phyloP scores from a whole-genome alignment of 2,888 invertebrate genomes.

The Phymatocera aterrima region DNA sequence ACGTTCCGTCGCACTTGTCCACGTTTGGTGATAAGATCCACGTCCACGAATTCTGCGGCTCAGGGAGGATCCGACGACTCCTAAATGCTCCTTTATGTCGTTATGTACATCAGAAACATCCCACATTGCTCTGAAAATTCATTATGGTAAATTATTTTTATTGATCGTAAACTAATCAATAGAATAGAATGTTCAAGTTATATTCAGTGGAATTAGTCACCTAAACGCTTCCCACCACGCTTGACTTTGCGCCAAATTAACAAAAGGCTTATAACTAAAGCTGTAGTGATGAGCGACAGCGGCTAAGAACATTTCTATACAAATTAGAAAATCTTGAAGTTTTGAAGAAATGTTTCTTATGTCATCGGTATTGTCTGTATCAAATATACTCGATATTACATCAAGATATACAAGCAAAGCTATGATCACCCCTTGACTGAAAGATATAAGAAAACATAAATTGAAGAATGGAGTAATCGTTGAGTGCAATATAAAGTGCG shows the following conservation, averaged over 20 bases:
- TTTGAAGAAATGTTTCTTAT: slow-evolving; percentile 87
- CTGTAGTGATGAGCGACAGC: slow-evolving; percentile 97
- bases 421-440: slow-evolving; percentile 94
- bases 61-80: slow-evolving; percentile 90
- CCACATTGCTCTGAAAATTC: slow-evolving; percentile 85
- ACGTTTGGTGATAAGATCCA: slow-evolving; percentile 84
- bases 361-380: slow-evolving; percentile 81
- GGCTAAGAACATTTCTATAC: slow-evolving; percentile 98
- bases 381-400: slow-evolving; percentile 86
- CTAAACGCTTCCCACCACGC: slow-evolving; percentile 74
- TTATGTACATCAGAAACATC: slow-evolving; percentile 96
- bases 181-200: not conserved
- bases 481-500: not conserved
- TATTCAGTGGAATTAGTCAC: slow-evolving; percentile 54
- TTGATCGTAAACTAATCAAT: not conserved
- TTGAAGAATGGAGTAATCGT: slow-evolving; percentile 11
- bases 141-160: not conserved
- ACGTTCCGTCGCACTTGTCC: slow-evolving; percentile 76
- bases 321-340: slow-evolving; percentile 95
- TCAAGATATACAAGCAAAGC: slow-evolving; percentile 90
- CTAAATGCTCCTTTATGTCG: slow-evolving; percentile 94
- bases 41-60: slow-evolving; percentile 88
- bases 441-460: slow-evolving; percentile 63
- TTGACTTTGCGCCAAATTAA: slow-evolving; percentile 75
- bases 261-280: slow-evolving; percentile 94